Evolutionary conservation across 2,888 invertebrate species (phyloP), one percentile per base, ranked within the genome.

Genomic region (Tineola bisselliella): DNA sequence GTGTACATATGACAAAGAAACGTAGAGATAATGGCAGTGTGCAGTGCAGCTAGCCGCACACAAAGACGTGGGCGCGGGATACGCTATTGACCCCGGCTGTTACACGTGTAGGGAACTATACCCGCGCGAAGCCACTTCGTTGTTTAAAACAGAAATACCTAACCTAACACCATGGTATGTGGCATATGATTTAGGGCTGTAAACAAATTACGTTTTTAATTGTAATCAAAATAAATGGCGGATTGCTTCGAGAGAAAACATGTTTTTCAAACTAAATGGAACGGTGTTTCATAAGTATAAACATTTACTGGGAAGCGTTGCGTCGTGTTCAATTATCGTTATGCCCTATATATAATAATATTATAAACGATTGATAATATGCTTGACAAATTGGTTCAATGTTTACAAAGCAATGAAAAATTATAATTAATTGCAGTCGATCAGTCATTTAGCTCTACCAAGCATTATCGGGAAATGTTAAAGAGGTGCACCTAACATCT

Each of bases 41-140:
- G 44, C 48, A 15, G 15, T 48, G 48, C 48, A 17, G 48, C 43
- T 13, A 13, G 43, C n/a, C 8, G 3, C 15, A 17, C 48, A 17
- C 48, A 17, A 11, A 17, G 33, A 17, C 58, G 58, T 59, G 68
- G 69, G 71, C 70, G 70, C 70, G 73, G 69, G 72, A 66, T 66
- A 70, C 76, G 81, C 71, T 80, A 77, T 78, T 79, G 81, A 81
- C 62, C 78, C 80, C 73, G 74, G 70, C 59, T 48, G 57, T 65
- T 38, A 38, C 38, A 38, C 38, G 38, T 38, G 66, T 65, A 67
- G 68, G 69, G 65, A 68, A 63, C 66, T 64, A 62, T 65, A 65
- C 68, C 66, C 63, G 60, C 61, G 60, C 64, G 65, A 56, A 13
- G 8, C 10, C 48, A 48, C 13, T 10, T 1, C 17, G 17, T 15